Conservation (phyloP, 2,888 invertebrate genomes). For the Neoascia interrupta region DNA sequence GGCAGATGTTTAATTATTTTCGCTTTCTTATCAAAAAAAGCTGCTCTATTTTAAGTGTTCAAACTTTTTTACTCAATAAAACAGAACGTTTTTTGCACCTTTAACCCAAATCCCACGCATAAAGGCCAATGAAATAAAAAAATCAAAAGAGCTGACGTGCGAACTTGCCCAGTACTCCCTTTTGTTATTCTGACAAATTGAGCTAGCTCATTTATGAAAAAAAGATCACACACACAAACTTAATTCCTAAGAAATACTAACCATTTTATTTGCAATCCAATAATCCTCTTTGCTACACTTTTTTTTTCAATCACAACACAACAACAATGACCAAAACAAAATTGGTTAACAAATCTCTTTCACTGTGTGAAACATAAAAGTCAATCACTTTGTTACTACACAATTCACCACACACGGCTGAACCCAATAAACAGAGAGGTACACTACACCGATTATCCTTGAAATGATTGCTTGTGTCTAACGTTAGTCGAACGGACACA, state of each 20-base stretch:
- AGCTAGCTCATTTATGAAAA: neutral
- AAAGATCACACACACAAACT: neutral
- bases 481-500: slow-evolving; percentile 14
- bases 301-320: neutral
- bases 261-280: slow-evolving; percentile 53
- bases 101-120: neutral
- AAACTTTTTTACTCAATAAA: too few species aligned
- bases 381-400: slow-evolving; percentile 30
- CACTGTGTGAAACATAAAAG: too few species aligned
- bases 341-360: slow-evolving; percentile 13
- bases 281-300: slow-evolving; percentile 48
- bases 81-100: too few species aligned
- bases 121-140: slow-evolving; percentile 2
- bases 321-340: neutral
- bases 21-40: too few species aligned
- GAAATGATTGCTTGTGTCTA: slow-evolving; percentile 16
- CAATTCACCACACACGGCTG: slow-evolving; percentile 21
- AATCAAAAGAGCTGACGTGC: slow-evolving; percentile 23
- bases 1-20: too few species aligned
- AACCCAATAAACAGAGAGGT: too few species aligned
- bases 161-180: neutral
- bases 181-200: slow-evolving; percentile 9
- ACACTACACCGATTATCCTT: slow-evolving; percentile 67
- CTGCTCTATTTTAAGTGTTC: too few species aligned
- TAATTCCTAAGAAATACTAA: slow-evolving; percentile 41